phyloP scores from a whole-genome alignment of 1,140 invertebrate genomes.

The Lethrus apterus region DNA sequence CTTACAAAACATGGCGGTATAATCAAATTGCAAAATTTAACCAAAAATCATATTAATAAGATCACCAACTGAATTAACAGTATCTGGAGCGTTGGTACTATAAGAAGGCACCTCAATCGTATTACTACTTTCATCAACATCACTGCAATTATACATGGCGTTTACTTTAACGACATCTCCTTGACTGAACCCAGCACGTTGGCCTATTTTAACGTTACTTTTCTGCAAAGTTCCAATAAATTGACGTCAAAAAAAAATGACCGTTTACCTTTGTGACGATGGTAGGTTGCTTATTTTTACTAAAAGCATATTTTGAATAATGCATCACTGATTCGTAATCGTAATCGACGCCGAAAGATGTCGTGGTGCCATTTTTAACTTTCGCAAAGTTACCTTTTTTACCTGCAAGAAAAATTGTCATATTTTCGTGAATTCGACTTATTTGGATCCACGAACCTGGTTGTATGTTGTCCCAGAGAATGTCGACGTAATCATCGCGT shows the following conservation, averaged over 20 bases:
- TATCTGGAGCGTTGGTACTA: background rate
- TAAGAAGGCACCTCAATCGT: slow-evolving; percentile 5
- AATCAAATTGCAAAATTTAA: too few relatives aligned
- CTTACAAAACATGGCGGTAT: too few relatives aligned
- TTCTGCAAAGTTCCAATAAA: background rate
- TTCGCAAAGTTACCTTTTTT: slow-evolving; percentile 64
- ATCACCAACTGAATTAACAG: background rate
- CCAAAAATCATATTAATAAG: slow-evolving; percentile 8
- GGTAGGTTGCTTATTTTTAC: slow-evolving; percentile 61
- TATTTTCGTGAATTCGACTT: background rate
- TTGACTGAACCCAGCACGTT: slow-evolving; percentile 63
- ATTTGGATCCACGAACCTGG: slow-evolving; percentile 41
- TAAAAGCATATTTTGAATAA: slow-evolving; percentile 71
- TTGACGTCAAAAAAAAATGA: background rate
- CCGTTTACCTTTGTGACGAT: slow-evolving; percentile 41
- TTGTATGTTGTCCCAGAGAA: slow-evolving; percentile 68
- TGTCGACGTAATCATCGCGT: slow-evolving; percentile 64
- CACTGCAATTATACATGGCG: slow-evolving; percentile 61
- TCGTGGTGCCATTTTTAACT: slow-evolving; percentile 45
- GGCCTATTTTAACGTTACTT: slow-evolving; percentile 47
- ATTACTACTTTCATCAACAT: background rate
- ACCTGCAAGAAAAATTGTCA: slow-evolving; percentile 37
- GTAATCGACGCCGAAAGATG: slow-evolving; percentile 60
- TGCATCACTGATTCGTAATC: slow-evolving; percentile 82
- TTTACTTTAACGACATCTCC: slow-evolving; percentile 67